phyloP scores from a whole-genome alignment of 2,797 vertebrate species.

The Buceros bicornis region DNA sequence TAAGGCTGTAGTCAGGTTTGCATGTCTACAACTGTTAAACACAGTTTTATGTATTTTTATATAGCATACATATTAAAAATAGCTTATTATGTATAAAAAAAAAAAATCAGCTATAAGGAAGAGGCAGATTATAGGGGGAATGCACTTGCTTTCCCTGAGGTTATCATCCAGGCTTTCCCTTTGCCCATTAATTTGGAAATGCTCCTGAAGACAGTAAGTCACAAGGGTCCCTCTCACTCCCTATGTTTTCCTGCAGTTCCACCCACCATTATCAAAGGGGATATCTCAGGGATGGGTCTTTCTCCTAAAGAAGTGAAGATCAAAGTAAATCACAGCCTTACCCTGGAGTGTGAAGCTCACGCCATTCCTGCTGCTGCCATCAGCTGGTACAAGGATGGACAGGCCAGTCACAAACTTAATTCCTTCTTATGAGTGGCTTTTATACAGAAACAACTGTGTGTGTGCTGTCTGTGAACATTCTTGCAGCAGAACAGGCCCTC shows the following conservation, averaged over 20 bases:
- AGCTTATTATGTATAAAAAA: neutral
- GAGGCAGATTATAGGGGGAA: neutral
- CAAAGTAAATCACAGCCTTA: constrained; percentile 91
- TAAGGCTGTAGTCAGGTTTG: neutral
- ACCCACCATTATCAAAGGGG: constrained; percentile 91
- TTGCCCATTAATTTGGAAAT: neutral
- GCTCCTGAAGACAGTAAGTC: neutral
- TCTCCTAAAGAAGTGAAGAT: constrained; percentile 93
- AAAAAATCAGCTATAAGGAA: neutral
- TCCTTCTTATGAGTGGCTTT: neutral
- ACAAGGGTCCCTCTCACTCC: neutral
- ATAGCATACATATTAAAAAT: neutral
- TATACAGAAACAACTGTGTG: neutral
- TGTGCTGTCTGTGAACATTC: neutral
- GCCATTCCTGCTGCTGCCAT: constrained; percentile 89
- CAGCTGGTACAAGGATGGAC: constrained; percentile 97
- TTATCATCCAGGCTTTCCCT: neutral
- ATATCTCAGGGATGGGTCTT: constrained; percentile 84
- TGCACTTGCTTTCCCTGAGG: neutral
- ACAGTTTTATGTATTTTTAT: neutral
- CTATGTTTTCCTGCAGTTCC: constrained; percentile 86
- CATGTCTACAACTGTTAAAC: neutral
- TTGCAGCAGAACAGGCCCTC: neutral
- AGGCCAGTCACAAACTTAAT: constrained; percentile 82
- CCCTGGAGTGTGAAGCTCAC: constrained; percentile 91